Evolutionary conservation across 2,113 vertebrate genomes (phyloP).

Genomic region (Hemibagrus wyckioides): DNA sequence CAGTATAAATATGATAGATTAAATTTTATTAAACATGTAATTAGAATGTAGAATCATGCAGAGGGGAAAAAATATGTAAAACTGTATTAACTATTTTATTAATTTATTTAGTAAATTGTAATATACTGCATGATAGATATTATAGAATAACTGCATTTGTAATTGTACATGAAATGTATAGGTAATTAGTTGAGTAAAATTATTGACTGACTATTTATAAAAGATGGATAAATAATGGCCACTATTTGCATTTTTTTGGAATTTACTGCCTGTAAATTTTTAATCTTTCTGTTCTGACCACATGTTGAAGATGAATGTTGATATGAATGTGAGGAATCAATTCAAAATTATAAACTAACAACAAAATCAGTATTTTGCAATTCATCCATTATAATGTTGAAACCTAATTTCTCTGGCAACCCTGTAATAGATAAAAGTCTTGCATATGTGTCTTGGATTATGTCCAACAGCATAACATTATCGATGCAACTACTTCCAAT

Average conservation of each 20-base stretch:
- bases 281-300: not conserved
- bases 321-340: too few relatives aligned
- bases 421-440: not conserved
- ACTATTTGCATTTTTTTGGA: not conserved
- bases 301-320: not conserved
- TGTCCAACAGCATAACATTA: too few relatives aligned
- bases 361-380: not conserved
- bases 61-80: too few relatives aligned
- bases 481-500: too few relatives aligned
- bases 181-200: not conserved
- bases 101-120: too few relatives aligned
- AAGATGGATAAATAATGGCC: not conserved
- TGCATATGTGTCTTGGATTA: too few relatives aligned
- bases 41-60: too few relatives aligned
- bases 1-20: too few relatives aligned
- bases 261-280: not conserved
- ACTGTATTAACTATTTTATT: too few relatives aligned
- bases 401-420: not conserved
- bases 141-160: not conserved
- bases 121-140: too few relatives aligned
- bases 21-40: too few relatives aligned
- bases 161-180: not conserved
- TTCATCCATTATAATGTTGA: not conserved
- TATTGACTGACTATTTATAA: not conserved
- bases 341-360: too few relatives aligned